phyloP scores from a whole-genome alignment of 2,113 vertebrate genomes.

The Cisticola juncidis region DNA sequence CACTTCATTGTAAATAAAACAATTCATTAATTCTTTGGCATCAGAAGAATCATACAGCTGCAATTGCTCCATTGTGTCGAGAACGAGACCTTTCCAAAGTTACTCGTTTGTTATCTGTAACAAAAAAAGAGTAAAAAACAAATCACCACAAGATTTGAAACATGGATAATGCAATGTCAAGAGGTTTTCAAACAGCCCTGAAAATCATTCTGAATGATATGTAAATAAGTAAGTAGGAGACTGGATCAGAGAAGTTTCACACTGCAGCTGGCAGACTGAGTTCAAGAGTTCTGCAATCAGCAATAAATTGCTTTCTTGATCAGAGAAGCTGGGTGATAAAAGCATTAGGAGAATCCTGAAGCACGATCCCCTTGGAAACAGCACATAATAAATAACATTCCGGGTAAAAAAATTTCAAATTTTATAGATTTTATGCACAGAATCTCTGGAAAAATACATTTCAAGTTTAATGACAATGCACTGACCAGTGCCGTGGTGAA shows the following conservation, averaged over 20 bases:
- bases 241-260: slow-evolving; percentile 78
- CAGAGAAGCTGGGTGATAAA: slow-evolving; percentile 72
- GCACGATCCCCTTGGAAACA: slow-evolving; percentile 66
- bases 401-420: slow-evolving; percentile 8
- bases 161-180: slow-evolving; percentile 57
- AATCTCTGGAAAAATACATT: slow-evolving; percentile 30
- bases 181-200: slow-evolving; percentile 69
- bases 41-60: slow-evolving; percentile 81
- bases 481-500: too few relatives aligned
- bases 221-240: slow-evolving; percentile 77
- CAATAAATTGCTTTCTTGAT: slow-evolving; percentile 78
- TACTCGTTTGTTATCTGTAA: slow-evolving; percentile 90
- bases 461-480: too few relatives aligned
- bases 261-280: slow-evolving; percentile 70
- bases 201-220: slow-evolving; percentile 76
- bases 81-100: slow-evolving; percentile 96
- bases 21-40: slow-evolving; percentile 75
- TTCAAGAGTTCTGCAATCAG: slow-evolving; percentile 81
- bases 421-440: slow-evolving; percentile 15
- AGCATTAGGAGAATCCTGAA: slow-evolving; percentile 68
- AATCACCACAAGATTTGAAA: slow-evolving; percentile 62
- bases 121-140: slow-evolving; percentile 67
- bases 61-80: slow-evolving; percentile 86
- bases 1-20: slow-evolving; percentile 43
- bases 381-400: slow-evolving; percentile 44